A percentile compares a stretch with the other conserved stretches of the same genome.
Evolutionary conservation across 2,888 invertebrate genomes (phyloP).

Genomic region (Nyleta sp.): DNA sequence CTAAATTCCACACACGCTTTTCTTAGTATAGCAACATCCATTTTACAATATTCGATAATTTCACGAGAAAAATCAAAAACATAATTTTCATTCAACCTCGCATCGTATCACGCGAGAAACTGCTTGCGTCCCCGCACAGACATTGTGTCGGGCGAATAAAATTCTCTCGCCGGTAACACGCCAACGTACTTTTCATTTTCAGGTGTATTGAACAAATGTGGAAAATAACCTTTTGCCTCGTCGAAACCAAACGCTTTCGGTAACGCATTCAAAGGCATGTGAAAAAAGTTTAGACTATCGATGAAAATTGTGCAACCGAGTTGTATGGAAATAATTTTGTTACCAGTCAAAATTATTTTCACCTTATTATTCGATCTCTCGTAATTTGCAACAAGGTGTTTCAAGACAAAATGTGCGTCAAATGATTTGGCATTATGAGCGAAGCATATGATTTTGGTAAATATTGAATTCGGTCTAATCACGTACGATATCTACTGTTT

Average conservation of each 20-base stretch:
- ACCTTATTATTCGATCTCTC: background rate
- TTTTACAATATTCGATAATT: conserved; percentile 60
- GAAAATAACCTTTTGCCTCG: conserved; percentile 43
- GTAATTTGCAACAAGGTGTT: background rate
- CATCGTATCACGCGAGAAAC: conserved; percentile 9
- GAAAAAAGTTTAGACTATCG: conserved; percentile 67
- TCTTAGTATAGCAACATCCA: conserved; percentile 65
- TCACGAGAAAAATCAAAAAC: conserved; percentile 64
- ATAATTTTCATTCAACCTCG: conserved; percentile 32
- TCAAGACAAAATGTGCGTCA: background rate
- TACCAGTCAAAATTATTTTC: conserved; percentile 65
- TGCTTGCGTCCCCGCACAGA: conserved; percentile 42
- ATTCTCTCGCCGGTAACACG: conserved; percentile 32
- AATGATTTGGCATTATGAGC: background rate
- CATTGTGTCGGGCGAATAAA: conserved; percentile 29
- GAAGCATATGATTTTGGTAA: background rate
- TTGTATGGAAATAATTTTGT: conserved; percentile 57
- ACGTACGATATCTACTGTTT: background rate
- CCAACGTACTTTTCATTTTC: conserved; percentile 65
- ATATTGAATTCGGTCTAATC: background rate
- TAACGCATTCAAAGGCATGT: conserved; percentile 67
- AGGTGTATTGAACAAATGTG: conserved; percentile 57
- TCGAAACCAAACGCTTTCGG: conserved; percentile 71
- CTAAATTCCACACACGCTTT: conserved; percentile 62
- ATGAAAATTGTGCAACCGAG: conserved; percentile 60